A percentile compares a stretch with the other conserved stretches of the same genome.
These are phyloP conservation scores for Neocrepidodera transversa DNA, from an alignment of 2,888 invertebrate species.

Conservation along the genomic window DNA sequence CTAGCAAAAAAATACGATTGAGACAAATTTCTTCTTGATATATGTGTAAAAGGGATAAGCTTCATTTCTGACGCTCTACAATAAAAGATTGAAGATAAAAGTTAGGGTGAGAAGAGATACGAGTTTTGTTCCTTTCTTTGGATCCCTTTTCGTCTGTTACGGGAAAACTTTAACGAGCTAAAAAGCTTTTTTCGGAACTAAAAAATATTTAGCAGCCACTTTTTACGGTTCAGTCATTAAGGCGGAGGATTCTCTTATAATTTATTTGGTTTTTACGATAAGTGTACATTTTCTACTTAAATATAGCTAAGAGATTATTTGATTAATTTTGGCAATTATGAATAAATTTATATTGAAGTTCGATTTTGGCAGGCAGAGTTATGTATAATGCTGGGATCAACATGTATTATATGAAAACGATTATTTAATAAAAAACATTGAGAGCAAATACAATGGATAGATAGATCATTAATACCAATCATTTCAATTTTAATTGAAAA, in stretches of 20 bases:
- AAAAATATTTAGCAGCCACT: neutral
- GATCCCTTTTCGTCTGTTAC: neutral
- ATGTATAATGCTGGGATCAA: too few relatives aligned
- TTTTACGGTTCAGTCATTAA: neutral
- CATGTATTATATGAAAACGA: too few relatives aligned
- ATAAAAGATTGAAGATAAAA: conserved; percentile 15
- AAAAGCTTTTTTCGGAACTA: neutral
- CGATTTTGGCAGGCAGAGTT: too few relatives aligned
- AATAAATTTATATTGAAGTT: too few relatives aligned
- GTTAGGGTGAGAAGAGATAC: neutral
- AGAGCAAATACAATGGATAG: too few relatives aligned
- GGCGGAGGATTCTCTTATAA: neutral
- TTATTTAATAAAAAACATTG: too few relatives aligned
- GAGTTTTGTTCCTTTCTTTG: conserved; percentile 4
- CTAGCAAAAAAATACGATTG: conserved; percentile 6
- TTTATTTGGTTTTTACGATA: neutral
- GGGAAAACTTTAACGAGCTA: neutral
- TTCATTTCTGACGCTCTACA: neutral
- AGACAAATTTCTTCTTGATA: conserved; percentile 20
- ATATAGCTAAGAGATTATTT: too few relatives aligned
- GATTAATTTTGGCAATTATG: too few relatives aligned
- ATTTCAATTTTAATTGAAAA: too few relatives aligned
- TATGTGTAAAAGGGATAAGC: conserved; percentile 16
- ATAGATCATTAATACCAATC: too few relatives aligned
- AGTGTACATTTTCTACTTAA: neutral